A percentile compares a stretch with the other conserved stretches of the same genome.
Evolutionary conservation across 2,888 invertebrate species (phyloP).

Genomic region (Troides aeacus): DNA sequence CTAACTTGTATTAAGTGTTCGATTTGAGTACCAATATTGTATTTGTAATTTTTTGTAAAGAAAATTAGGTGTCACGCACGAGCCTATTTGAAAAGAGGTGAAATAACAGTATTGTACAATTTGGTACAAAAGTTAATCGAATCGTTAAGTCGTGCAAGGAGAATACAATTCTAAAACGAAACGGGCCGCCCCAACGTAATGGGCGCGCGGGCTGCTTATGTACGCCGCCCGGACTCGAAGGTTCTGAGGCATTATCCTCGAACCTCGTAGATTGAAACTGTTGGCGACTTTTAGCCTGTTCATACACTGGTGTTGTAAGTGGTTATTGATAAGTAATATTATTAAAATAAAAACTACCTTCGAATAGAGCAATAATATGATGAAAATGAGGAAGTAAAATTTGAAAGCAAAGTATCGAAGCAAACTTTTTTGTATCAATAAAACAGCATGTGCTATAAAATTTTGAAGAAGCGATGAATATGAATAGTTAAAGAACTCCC

Average conservation of each 20-base stretch:
- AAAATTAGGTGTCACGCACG: background rate
- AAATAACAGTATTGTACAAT: background rate
- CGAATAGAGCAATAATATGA: too few species aligned
- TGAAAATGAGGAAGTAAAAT: too few species aligned
- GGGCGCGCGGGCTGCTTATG: background rate
- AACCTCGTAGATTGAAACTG: constrained; percentile 21
- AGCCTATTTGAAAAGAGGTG: too few species aligned
- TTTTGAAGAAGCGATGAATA: too few species aligned
- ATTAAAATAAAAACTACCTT: too few species aligned
- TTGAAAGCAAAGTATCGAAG: too few species aligned
- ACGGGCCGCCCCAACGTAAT: constrained; percentile 5
- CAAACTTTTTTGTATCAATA: too few species aligned
- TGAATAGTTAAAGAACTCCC: too few species aligned
- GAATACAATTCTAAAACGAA: constrained; percentile 11
- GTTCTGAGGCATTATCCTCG: constrained; percentile 1
- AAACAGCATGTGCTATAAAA: too few species aligned
- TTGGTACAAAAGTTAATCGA: background rate
- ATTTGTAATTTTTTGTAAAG: background rate
- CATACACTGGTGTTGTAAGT: background rate
- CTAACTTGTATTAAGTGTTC: too few species aligned
- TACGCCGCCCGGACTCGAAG: constrained; percentile 3
- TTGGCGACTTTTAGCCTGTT: background rate
- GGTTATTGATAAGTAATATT: too few species aligned
- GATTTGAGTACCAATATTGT: too few species aligned
- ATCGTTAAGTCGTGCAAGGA: background rate